Evolutionary conservation across 2,797 vertebrate species (phyloP), one percentile per base, ranked within the genome.

Genomic region (Psittacula echo): DNA sequence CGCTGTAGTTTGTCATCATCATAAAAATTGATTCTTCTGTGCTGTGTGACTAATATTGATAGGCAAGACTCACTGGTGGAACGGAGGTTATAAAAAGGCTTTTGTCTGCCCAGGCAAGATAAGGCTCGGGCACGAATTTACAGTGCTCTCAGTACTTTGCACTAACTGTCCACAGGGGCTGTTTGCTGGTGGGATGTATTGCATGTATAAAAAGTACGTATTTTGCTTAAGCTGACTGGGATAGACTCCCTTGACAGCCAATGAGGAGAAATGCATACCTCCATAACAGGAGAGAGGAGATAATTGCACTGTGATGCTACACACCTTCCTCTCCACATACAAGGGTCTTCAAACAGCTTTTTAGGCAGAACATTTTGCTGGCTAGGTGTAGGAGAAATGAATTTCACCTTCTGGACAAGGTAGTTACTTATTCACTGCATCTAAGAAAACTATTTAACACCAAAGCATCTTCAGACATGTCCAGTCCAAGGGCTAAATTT

Each of bases 1-100:
- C 62, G 5, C 88, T 96, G 95, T 91, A 30, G 81, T 93, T 95
- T 97, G 90, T 97, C 81, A 72, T 91, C 87, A 72, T 61, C 84
- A 32, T 94, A 89, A 90, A 95, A 97, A 94, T 88, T 83, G 72
- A 96, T 97, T 97, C 80, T 94, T 96, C 79, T 8, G 0, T 91
- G 39, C 71, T 23, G 26, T 84, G 71, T 93, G 94, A 96, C 87
- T 94, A 82, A 81, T 88, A 93, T 94, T 95, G 88, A 80, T 90
- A 90, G 77, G 54, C 80, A 86, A 71, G 76, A 48, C 65, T 66
- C 65, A 50, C 34, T 5, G 10, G 23, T 87, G 41, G 73, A 87
- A 70, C 3, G 3, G 39, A 47, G 14, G 23, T 48, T 93, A 50
- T 83, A 87, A 80, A 89, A 93, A 87, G 85, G 34, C 72, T 89